These are phyloP conservation scores for Butastur rufipennis DNA, from an alignment of 2,113 vertebrate species.

Conservation along the genomic window DNA sequence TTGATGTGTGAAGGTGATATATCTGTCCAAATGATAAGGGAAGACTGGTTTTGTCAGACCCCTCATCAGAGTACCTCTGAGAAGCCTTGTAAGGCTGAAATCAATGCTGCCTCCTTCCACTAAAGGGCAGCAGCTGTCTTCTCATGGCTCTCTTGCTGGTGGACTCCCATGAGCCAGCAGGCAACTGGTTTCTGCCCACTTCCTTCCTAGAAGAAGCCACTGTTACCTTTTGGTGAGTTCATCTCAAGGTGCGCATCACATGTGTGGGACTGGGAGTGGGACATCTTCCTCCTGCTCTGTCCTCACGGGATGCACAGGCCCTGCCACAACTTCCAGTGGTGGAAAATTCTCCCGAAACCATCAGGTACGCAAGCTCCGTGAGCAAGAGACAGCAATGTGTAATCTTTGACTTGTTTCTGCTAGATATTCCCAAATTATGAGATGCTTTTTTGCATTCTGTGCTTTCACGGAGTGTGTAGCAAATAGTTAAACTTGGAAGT, in stretches of 20 bases:
- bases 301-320: background rate
- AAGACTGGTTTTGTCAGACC: background rate
- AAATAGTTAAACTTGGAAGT: background rate
- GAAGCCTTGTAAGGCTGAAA: background rate
- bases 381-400: background rate
- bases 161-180: background rate
- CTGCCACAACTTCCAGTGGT: background rate
- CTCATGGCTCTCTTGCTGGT: background rate
- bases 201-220: background rate
- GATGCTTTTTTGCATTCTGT: background rate
- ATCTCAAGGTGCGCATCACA: background rate
- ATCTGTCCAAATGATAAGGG: rapidly evolving
- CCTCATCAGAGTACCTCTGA: rapidly evolving
- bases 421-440: background rate
- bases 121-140: background rate
- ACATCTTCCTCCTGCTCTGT: background rate
- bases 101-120: background rate
- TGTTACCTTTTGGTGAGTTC: background rate
- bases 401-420: background rate
- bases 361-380: background rate
- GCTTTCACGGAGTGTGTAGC: background rate
- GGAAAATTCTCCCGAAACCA: background rate
- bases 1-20: background rate
- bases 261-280: background rate
- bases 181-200: background rate